Evolutionary conservation across 2,113 vertebrate genomes (phyloP).

Genomic region (Megalops atlanticus): DNA sequence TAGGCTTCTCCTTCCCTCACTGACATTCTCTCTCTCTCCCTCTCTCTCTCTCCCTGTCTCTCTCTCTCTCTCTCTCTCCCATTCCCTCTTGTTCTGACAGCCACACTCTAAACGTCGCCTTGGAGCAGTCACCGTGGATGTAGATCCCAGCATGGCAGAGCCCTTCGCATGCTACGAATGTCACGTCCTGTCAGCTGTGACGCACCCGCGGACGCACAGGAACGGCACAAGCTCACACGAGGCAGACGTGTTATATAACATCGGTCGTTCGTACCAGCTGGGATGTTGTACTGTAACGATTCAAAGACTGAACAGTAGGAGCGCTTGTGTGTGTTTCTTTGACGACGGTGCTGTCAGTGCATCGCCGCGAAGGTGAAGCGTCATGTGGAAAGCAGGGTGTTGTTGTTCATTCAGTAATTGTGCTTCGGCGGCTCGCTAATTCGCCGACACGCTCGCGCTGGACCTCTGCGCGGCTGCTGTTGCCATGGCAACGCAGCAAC

Average conservation of each 20-base stretch:
- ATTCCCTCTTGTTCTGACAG: background rate
- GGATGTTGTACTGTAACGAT: too few relatives aligned
- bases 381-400: background rate
- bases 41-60: background rate
- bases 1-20: background rate
- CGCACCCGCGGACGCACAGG: slow-evolving; percentile 56
- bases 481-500: slow-evolving; percentile 47
- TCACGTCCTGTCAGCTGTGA: slow-evolving; percentile 75
- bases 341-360: background rate
- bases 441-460: slow-evolving; percentile 10
- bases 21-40: background rate
- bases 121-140: background rate
- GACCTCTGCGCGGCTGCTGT: slow-evolving; percentile 29
- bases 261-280: too few relatives aligned
- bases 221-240: background rate
- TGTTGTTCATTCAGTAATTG: slow-evolving; percentile 9
- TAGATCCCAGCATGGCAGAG: background rate
- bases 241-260: too few relatives aligned
- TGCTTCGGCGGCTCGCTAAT: background rate
- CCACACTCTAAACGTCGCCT: too few relatives aligned
- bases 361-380: background rate
- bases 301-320: too few relatives aligned
- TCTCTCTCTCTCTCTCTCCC: background rate
- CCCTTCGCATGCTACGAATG: slow-evolving; percentile 60
- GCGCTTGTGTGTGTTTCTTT: background rate